Evolutionary conservation across 2,797 vertebrate genomes (phyloP).

Genomic region (Discoglossus pictus): DNA sequence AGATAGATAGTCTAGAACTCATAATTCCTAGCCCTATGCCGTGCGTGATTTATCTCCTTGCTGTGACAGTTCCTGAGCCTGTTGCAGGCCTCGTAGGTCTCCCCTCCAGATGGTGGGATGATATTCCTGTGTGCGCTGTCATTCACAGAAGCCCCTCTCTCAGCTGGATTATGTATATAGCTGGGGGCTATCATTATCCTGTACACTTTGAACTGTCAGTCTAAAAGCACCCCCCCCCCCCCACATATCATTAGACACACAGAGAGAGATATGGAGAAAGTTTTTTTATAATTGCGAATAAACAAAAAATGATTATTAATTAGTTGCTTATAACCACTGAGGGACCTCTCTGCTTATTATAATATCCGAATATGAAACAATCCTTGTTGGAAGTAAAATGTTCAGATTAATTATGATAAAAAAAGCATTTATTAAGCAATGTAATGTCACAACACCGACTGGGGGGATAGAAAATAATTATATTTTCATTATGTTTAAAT

Average conservation of each 20-base stretch:
- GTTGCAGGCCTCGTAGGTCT: background rate
- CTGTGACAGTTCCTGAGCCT: background rate
- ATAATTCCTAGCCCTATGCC: too few relatives aligned
- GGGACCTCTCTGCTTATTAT: too few relatives aligned
- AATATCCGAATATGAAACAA: too few relatives aligned
- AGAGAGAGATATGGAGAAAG: too few relatives aligned
- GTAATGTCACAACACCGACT: too few relatives aligned
- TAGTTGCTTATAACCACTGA: too few relatives aligned
- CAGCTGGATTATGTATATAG: background rate
- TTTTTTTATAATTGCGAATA: background rate
- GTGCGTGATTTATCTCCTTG: slow-evolving; percentile 13
- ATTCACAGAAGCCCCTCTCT: background rate
- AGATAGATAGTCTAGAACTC: too few relatives aligned
- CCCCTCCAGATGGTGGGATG: background rate
- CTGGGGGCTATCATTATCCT: slow-evolving; percentile 1
- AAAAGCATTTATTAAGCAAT: too few relatives aligned
- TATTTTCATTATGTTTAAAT: too few relatives aligned
- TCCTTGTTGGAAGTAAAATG: too few relatives aligned
- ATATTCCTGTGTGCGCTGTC: background rate
- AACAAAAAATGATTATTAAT: slow-evolving; percentile 10
- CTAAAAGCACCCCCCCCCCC: background rate
- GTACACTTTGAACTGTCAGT: slow-evolving; percentile 1
- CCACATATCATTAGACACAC: slow-evolving; percentile 18
- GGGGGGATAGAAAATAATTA: too few relatives aligned
- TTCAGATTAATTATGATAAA: too few relatives aligned